These are phyloP conservation scores for Cottus gobio DNA, from an alignment of 2,113 vertebrate species.

Conservation along the genomic window DNA sequence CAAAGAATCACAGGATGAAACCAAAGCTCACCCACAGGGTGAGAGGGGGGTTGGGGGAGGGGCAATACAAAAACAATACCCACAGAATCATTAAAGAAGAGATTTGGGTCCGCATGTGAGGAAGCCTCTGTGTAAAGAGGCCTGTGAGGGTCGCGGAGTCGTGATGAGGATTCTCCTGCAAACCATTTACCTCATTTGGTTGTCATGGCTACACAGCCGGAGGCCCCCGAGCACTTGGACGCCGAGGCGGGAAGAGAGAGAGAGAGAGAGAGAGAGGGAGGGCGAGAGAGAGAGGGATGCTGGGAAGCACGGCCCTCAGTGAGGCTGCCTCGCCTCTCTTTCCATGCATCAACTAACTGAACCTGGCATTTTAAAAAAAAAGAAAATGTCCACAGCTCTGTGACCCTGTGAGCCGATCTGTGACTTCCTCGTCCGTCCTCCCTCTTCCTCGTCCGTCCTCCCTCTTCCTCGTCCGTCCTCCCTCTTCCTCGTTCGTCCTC, in stretches of 20 bases:
- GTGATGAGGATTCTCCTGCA: slow-evolving; percentile 81
- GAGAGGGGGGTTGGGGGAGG: neutral
- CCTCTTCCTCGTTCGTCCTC: too few relatives aligned
- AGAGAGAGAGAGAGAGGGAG: too few relatives aligned
- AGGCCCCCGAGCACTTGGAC: slow-evolving; percentile 78
- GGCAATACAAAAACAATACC: slow-evolving; percentile 15
- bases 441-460: too few relatives aligned
- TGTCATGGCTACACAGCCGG: slow-evolving; percentile 84
- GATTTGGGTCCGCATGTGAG: neutral
- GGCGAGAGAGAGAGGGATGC: slow-evolving; percentile 66
- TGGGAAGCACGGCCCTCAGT: slow-evolving; percentile 66
- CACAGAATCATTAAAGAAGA: slow-evolving; percentile 10
- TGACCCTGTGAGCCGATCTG: slow-evolving; percentile 33
- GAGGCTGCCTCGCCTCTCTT: slow-evolving; percentile 46
- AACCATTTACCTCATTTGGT: slow-evolving; percentile 84
- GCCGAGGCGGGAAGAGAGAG: slow-evolving; percentile 70
- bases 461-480: too few relatives aligned
- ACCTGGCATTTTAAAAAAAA: slow-evolving; percentile 63
- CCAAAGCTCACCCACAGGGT: slow-evolving; percentile 8
- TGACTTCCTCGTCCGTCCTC: too few relatives aligned
- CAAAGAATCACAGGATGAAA: slow-evolving; percentile 34
- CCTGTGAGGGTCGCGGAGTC: slow-evolving; percentile 65
- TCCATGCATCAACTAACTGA: slow-evolving; percentile 65
- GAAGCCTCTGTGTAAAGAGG: slow-evolving; percentile 36
- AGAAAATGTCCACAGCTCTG: slow-evolving; percentile 8